These are phyloP conservation scores for Dastarcus helophoroides DNA, from an alignment of 2,888 invertebrate species.

Conservation along the genomic window DNA sequence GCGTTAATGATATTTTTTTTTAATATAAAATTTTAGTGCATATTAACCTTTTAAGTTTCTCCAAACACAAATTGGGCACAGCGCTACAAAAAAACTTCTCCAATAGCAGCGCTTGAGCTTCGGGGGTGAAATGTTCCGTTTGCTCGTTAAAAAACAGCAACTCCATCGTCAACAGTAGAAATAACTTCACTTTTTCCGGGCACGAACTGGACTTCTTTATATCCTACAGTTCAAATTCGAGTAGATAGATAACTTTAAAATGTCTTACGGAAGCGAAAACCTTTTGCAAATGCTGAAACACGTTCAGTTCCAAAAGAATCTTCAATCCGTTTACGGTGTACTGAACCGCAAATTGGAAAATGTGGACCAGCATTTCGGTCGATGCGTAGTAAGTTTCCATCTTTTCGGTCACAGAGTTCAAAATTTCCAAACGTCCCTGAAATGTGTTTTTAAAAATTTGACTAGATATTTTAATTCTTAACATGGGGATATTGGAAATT, in stretches of 20 bases:
- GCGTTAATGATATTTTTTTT: too few relatives aligned
- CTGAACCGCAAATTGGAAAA: conserved; percentile 29
- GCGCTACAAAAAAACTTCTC: conserved; percentile 13
- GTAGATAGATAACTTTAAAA: too few relatives aligned
- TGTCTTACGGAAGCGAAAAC: conserved; percentile 13
- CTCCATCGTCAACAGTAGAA: conserved; percentile 9
- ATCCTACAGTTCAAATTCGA: conserved; percentile 14
- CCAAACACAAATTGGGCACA: conserved; percentile 16
- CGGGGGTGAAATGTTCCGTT: conserved; percentile 11
- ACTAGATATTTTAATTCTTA: background rate
- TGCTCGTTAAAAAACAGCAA: conserved; percentile 19
- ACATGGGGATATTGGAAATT: too few relatives aligned
- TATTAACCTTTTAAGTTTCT: conserved; percentile 16
- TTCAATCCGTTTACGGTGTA: conserved; percentile 25
- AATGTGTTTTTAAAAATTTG: conserved; percentile 8
- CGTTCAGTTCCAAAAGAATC: conserved; percentile 24
- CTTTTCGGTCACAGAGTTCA: conserved; percentile 17
- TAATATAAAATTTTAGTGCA: too few relatives aligned
- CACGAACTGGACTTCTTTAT: conserved; percentile 8
- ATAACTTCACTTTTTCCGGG: conserved; percentile 8
- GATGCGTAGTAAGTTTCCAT: conserved; percentile 16
- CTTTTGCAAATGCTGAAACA: conserved; percentile 24
- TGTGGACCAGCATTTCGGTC: conserved; percentile 24
- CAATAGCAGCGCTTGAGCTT: background rate
- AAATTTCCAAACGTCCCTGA: conserved; percentile 27